Evolutionary conservation across 23 tunicate species (phyloP), one percentile per base, ranked within the genome.

Genomic region (Halocynthia aurantium): DNA sequence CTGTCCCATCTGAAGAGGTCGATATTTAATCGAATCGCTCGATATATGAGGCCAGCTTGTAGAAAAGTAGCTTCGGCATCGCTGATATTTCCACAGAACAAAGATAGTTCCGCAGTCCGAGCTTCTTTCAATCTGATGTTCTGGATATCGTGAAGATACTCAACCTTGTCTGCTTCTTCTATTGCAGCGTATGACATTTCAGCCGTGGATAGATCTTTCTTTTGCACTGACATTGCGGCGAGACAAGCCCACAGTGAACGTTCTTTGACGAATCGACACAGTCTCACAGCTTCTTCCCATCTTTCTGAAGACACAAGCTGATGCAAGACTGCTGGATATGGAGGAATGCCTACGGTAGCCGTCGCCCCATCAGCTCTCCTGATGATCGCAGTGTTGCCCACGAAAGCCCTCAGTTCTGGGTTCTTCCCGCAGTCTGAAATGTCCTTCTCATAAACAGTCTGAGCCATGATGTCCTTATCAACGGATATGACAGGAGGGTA

Each of bases 101-200:
- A 58, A 40, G 92, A 77, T 67, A 86, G 82, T 61, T 86, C 88
- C 0, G 89, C 98, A 18, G 78, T 54, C 68, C 75, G 80, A 7
- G 73, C 88, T 69, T 86, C 88, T 62, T 92, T 86, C 8, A 83
- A 80, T 7, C 76, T 49, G 6, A 86, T 78, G 22, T 77, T 71
- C 62, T 92, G 89, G 75, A 92, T 86, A 61, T 86, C 76, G 21
- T 83, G 80, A 7, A 92, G 78, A 73, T 83, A 86, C 55, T 92
- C 98, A 7, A 92, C 92, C 63, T 92, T 92, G 66, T 86, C 91
- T 17, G 80, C 87, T 72, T 86, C 98, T 65, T 81, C 86, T 69
- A 92, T 86, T 31, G 98, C 98, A 86, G 98, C 84, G 79, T 92
- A 92, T 20, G 98, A 91, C 13, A 86, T 79, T 63, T 92, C 98